Evolutionary conservation across 1,140 invertebrate genomes (phyloP).

Genomic region (Euwallacea fornicatus): DNA sequence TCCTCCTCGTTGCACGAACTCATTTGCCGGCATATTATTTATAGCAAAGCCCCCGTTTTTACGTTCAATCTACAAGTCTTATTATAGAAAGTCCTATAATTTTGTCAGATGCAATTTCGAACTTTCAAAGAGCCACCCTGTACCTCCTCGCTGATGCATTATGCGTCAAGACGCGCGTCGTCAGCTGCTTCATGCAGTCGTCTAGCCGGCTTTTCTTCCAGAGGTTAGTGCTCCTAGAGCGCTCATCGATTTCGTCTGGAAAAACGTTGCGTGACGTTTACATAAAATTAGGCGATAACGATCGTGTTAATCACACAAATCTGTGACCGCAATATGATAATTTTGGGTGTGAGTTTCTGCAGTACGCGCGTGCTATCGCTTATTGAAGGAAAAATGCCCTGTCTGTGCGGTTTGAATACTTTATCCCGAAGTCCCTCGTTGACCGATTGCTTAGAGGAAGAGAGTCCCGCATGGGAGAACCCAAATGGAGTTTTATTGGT

Average conservation of each 20-base stretch:
- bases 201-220: conserved; percentile 22
- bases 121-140: too few species aligned
- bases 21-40: too few species aligned
- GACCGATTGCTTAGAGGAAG: conserved; percentile 46
- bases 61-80: too few species aligned
- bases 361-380: conserved; percentile 26
- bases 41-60: too few species aligned
- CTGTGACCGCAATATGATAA: conserved; percentile 18
- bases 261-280: background rate
- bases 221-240: conserved; percentile 31
- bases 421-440: conserved; percentile 39
- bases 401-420: conserved; percentile 8
- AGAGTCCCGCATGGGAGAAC: conserved; percentile 9
- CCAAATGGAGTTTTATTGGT: conserved; percentile 42
- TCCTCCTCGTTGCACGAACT: background rate
- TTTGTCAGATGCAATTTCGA: too few species aligned
- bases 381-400: conserved; percentile 23
- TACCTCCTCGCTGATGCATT: too few species aligned
- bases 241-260: conserved; percentile 32
- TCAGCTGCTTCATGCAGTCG: conserved; percentile 10
- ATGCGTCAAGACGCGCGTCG: background rate
- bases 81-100: too few species aligned
- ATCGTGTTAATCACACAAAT: background rate
- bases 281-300: background rate
- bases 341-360: conserved; percentile 37